phyloP scores from a whole-genome alignment of 2,888 invertebrate species.

The Oligia fasciuncula region DNA sequence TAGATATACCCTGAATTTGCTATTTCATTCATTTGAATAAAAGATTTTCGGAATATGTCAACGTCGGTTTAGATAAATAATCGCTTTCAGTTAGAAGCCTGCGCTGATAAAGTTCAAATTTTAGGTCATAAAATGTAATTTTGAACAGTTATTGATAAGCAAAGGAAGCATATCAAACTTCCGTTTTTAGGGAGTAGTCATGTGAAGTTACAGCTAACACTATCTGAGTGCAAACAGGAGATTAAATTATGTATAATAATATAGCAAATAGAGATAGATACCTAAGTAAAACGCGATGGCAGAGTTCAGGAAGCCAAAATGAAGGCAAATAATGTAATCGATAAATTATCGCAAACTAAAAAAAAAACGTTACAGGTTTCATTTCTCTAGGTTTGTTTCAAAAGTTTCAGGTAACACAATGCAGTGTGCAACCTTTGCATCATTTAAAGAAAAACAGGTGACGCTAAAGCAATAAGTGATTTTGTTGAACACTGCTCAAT shows the following conservation, averaged over 20 bases:
- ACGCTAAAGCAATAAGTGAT: constrained; percentile 11
- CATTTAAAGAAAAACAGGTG: constrained; percentile 10
- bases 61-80: constrained; percentile 10
- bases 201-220: constrained; percentile 27
- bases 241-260: constrained; percentile 27
- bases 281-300: constrained; percentile 8
- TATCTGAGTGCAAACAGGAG: constrained; percentile 52
- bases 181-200: constrained; percentile 51
- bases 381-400: constrained; percentile 2
- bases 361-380: not conserved
- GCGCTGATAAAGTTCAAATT: constrained; percentile 53
- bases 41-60: not conserved
- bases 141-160: constrained; percentile 56
- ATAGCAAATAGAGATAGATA: constrained; percentile 29
- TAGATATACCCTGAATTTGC: not conserved
- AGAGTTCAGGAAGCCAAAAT: not conserved
- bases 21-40: not conserved
- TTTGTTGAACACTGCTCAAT: not conserved
- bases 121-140: constrained; percentile 58
- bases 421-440: not conserved
- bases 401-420: constrained; percentile 11
- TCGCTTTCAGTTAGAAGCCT: constrained; percentile 17
- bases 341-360: not conserved
- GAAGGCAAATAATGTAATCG: constrained; percentile 21
- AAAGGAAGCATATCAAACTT: constrained; percentile 53